Conservation (phyloP, 2,113 vertebrate species). For the Glaucomys volans region DNA sequence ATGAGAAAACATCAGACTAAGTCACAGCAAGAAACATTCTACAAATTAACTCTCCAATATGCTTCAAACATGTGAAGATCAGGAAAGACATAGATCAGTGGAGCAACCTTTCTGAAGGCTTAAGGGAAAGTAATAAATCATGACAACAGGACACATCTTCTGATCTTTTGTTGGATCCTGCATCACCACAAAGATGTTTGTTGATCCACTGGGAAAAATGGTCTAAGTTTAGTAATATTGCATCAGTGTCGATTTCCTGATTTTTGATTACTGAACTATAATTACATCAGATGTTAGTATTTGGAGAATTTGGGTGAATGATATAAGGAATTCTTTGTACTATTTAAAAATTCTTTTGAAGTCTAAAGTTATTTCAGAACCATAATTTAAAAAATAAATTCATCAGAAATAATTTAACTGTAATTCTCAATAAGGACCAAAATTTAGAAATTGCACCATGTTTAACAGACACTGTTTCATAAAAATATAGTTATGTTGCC, state of each 20-base stretch:
- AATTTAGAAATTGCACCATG: background rate
- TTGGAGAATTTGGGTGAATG: background rate
- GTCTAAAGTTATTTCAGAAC: conserved; percentile 30
- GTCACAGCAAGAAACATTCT: background rate
- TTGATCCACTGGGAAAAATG: background rate
- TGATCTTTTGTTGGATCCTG: background rate
- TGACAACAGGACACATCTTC: background rate
- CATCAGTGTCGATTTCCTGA: background rate
- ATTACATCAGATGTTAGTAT: background rate
- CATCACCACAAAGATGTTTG: background rate
- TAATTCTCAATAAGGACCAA: background rate
- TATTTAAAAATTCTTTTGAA: background rate
- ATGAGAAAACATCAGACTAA: background rate
- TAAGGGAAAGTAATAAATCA: background rate
- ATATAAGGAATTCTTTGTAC: background rate
- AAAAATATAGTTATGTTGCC: background rate
- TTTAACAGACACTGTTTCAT: background rate
- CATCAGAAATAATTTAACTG: background rate
- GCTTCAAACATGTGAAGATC: background rate
- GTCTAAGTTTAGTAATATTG: background rate
- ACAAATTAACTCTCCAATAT: background rate
- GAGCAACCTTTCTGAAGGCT: background rate
- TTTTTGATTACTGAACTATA: background rate
- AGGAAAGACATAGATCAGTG: background rate
- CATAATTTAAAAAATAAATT: background rate